Evolutionary conservation across 2,113 vertebrate genomes (phyloP), one percentile per base, ranked within the genome.

Genomic region (Cygnus atratus): DNA sequence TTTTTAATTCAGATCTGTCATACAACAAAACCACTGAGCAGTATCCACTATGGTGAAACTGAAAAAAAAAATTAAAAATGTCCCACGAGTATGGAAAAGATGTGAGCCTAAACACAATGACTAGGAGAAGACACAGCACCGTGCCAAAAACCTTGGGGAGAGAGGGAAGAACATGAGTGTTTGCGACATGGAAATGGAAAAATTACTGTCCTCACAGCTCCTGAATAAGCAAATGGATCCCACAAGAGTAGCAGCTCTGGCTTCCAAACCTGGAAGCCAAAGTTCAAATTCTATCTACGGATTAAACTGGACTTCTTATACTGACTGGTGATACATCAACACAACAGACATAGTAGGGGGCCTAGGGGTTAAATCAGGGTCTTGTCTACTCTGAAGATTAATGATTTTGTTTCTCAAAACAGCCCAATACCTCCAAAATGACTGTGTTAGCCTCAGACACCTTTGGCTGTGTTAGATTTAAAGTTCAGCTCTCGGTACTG

Each of bases 281-380:
- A 88, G 28, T 62, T 84, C 61, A 81, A 65, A 75, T 88, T 84
- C 68, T 80, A 31, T 76, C 72, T 80, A 52, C 75, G 52, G 21
- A 96, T 82, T 87, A 92, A 94, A 92, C 18, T 54, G 37, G n/a
- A 72, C 54, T 84, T 90, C 57, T 79, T 66, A 78, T 13, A 52
- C 24, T 43, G 65, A 61, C 85, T 76, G 90, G 11, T 83, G 83
- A 46, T n/a, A 72, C 21, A 39, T 39, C 46, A 88, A 41, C 59
- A 63, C 29, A 50, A 52, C 79, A 66, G 41, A 80, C 41, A 68
- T 18, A 28, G 13, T 11, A 70, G n/a, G 75, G 25, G 19, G 24
- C 57, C 28, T 57, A 54, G 57, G 72, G 80, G 62, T 87, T 94
- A 90, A 90, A 70, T 25, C 61, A 75, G 87, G 62, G 50, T 93